A percentile compares a stretch with the other conserved stretches of the same genome.
Evolutionary conservation across 1,140 invertebrate species (phyloP).

Genomic region (Antheraea mylitta): DNA sequence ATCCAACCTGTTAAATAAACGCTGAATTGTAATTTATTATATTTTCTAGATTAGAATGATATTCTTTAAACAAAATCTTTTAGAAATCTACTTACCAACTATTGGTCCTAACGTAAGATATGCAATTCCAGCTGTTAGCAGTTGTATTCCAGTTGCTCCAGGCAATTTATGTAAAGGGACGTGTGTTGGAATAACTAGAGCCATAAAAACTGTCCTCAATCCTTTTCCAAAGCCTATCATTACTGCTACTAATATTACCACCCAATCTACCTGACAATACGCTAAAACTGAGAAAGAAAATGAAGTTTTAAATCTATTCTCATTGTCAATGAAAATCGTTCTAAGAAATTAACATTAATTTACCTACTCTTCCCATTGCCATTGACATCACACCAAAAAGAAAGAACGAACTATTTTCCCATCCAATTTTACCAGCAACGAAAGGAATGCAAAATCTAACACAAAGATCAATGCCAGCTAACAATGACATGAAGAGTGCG

Average conservation of each 20-base stretch:
- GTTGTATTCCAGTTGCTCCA: constrained; percentile 81
- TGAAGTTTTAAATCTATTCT: constrained; percentile 3
- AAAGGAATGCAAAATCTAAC: constrained; percentile 82
- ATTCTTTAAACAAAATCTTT: background rate
- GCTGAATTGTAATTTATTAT: background rate
- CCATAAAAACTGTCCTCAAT: constrained; percentile 83
- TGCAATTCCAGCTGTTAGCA: constrained; percentile 80
- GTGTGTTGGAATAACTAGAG: constrained; percentile 82
- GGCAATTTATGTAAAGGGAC: constrained; percentile 82
- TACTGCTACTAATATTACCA: constrained; percentile 75
- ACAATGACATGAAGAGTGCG: constrained; percentile 81
- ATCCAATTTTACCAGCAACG: constrained; percentile 81
- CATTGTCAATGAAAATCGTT: background rate
- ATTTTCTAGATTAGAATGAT: constrained; percentile 3
- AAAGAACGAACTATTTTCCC: constrained; percentile 84
- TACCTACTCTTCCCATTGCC: constrained; percentile 82
- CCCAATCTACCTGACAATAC: constrained; percentile 64
- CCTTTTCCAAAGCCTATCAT: constrained; percentile 83
- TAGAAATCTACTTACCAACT: constrained; percentile 70
- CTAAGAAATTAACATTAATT: constrained; percentile 33
- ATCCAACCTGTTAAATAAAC: constrained; percentile 77
- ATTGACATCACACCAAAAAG: constrained; percentile 83
- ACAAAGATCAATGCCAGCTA: constrained; percentile 80
- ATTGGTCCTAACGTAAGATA: constrained; percentile 80
- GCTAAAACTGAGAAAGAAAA: constrained; percentile 66